Percentiles rank a stretch among this genome's conserved stretches.
phyloP scores from a whole-genome alignment of 2,888 invertebrate genomes.

The Exocentrus adspersus region DNA sequence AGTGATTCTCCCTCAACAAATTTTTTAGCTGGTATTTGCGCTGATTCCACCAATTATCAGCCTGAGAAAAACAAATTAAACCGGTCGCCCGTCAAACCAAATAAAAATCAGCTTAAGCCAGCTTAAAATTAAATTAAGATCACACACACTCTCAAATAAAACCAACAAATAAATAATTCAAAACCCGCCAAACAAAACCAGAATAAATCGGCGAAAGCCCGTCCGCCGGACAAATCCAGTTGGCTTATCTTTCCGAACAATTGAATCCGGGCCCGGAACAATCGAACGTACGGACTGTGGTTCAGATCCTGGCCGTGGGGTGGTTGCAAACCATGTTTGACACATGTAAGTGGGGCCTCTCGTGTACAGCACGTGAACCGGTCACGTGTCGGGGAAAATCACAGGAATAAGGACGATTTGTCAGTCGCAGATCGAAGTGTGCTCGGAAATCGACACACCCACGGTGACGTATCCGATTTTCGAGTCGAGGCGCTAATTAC shows the following conservation, averaged over 20 bases:
- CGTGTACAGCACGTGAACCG: conserved; percentile 52
- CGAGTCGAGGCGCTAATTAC: conserved; percentile 23
- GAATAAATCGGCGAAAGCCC: conserved; percentile 46
- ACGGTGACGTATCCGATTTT: conserved; percentile 39
- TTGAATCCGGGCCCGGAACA: conserved; percentile 48
- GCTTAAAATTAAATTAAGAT: conserved; percentile 57
- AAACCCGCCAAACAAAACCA: conserved; percentile 53
- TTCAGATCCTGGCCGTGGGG: conserved; percentile 30
- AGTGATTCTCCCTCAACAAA: too few relatives aligned
- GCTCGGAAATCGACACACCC: conserved; percentile 55
- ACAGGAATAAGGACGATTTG: conserved; percentile 54
- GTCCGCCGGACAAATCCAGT: conserved; percentile 54
- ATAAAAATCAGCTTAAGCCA: conserved; percentile 40
- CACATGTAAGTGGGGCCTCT: conserved; percentile 62
- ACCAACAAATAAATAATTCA: conserved; percentile 60
- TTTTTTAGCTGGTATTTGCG: not conserved
- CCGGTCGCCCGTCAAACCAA: conserved; percentile 25
- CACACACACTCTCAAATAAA: conserved; percentile 50
- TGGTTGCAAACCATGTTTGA: conserved; percentile 58
- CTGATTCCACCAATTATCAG: conserved; percentile 24
- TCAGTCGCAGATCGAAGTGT: conserved; percentile 50
- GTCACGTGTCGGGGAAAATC: conserved; percentile 54
- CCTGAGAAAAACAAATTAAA: conserved; percentile 49
- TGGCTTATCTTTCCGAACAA: conserved; percentile 63
- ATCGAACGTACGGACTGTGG: conserved; percentile 12